A percentile compares a stretch with the other conserved stretches of the same genome.
These are phyloP conservation scores for Neosalanx taihuensis DNA, from an alignment of 2,797 vertebrate genomes.

Conservation along the genomic window DNA sequence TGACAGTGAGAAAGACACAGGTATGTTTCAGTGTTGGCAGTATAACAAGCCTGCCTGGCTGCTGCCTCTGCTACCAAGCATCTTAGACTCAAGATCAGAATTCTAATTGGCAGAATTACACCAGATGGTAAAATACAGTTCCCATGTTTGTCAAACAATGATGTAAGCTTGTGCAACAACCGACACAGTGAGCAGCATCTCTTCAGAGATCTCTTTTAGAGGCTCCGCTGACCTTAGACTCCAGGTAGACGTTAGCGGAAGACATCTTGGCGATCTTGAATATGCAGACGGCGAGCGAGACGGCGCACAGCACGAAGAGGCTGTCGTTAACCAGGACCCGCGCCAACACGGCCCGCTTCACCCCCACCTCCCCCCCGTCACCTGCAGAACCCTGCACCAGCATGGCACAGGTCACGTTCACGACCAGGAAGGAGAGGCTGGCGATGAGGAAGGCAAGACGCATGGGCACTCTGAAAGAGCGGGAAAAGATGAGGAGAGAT, in stretches of 20 bases:
- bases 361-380: slow-evolving; percentile 68
- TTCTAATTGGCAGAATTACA: not conserved
- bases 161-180: not conserved
- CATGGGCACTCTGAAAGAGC: slow-evolving; percentile 76
- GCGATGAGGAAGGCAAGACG: slow-evolving; percentile 83
- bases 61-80: not conserved
- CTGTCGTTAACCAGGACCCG: slow-evolving; percentile 88
- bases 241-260: slow-evolving; percentile 95
- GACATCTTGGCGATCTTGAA: slow-evolving; percentile 94
- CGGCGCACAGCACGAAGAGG: slow-evolving; percentile 88
- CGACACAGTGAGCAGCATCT: not conserved
- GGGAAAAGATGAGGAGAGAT: too few species aligned
- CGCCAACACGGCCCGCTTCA: slow-evolving; percentile 81
- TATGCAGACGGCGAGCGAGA: slow-evolving; percentile 88
- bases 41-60: too few species aligned
- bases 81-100: not conserved
- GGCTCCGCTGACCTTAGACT: slow-evolving; percentile 87
- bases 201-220: too few species aligned
- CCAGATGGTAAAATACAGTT: not conserved
- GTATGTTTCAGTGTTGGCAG: too few species aligned
- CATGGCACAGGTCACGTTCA: slow-evolving; percentile 89
- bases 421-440: slow-evolving; percentile 85
- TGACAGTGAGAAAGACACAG: too few species aligned
- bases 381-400: slow-evolving; percentile 79
- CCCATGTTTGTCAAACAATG: not conserved